Base-by-base conservation (phyloP, 2,888 invertebrate genomes). In the Ophion slaviceki region DNA sequence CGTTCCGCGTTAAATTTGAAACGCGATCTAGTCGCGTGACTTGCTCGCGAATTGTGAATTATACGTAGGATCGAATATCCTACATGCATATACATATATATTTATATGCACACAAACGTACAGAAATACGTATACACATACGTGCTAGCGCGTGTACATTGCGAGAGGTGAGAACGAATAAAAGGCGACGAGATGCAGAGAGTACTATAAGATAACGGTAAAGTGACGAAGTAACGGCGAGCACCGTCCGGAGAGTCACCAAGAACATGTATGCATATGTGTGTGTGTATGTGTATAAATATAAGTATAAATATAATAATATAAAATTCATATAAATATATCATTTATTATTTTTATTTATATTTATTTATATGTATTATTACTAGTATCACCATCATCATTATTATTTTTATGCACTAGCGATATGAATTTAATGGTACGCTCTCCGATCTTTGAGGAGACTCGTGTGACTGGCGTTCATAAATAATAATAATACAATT, bases 201-300 rank as follows among this genome's bases (percentile, higher is more conserved):
- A 85, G 74, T 67, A 86, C 82, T 82, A 80, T 83, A 77, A 80
- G 47, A 36, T 86, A 86, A 86, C 86, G 80, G 86, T 86, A 86
- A 86, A 77, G 17, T 62, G 64, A 76, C 77, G 72, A 83, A 82
- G 80, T 82, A 83, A 83, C 86, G 86, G 80, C 82, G 82, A 85
- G 68, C 61, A 74, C 71, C 71, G 74, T 85, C 53, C 66, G n/a
- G 75, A 80, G 79, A 82, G 80, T 85, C 80, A 85, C 80, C 82
- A 57, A 80, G 53, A 61, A n/a, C 61, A 75, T 67, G 74, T 78
- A 17, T 28, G 47, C 47, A 45, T 66, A 67, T 76, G 40, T 28
- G 32, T n/a, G 24, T 61, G 11, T 61, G 61, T 10, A 11, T 3
- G 8, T 20, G 8, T 20, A 20, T 61, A 24, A 24, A 24, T 24